Conservation (phyloP, 23 tunicate species). For the Trididemnum nubilum region DNA sequence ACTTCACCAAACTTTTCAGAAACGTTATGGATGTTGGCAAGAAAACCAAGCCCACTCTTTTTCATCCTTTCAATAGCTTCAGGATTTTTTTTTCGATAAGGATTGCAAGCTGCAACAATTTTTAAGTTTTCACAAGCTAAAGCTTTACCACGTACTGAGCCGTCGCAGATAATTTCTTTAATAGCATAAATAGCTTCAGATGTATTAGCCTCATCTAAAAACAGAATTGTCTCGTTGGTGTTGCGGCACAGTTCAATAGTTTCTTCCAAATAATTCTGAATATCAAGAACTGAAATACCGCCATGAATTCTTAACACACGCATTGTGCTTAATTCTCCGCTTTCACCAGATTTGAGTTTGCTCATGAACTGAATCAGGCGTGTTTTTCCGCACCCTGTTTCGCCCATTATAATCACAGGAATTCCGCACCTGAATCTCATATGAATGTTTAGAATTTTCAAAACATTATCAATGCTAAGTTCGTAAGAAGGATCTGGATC, state of each 20-base stretch:
- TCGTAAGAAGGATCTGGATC: conserved; percentile 75
- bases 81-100: conserved; percentile 33
- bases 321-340: conserved; percentile 24
- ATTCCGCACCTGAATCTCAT: conserved; percentile 68
- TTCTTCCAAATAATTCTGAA: conserved; percentile 25
- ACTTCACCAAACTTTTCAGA: conserved; percentile 37
- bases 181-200: conserved; percentile 72
- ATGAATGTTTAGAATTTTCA: conserved; percentile 63
- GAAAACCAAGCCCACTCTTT: conserved; percentile 50
- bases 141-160: conserved; percentile 29
- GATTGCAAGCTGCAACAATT: conserved; percentile 68
- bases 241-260: conserved; percentile 13
- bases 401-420: conserved; percentile 72
- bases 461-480: conserved; percentile 65
- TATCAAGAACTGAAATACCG: conserved; percentile 32
- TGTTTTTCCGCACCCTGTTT: conserved; percentile 80
- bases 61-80: conserved; percentile 47
- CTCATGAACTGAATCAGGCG: conserved; percentile 76
- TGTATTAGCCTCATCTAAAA: conserved; percentile 68
- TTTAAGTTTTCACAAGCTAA: conserved; percentile 17
- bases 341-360: conserved; percentile 26
- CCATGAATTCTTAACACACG: conserved; percentile 54
- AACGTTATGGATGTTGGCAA: conserved; percentile 29
- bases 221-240: conserved; percentile 29
- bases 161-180: conserved; percentile 62